Evolutionary conservation across 2,113 vertebrate species (phyloP), one percentile per base, ranked within the genome.

Genomic region (Leptocoma aspasia): DNA sequence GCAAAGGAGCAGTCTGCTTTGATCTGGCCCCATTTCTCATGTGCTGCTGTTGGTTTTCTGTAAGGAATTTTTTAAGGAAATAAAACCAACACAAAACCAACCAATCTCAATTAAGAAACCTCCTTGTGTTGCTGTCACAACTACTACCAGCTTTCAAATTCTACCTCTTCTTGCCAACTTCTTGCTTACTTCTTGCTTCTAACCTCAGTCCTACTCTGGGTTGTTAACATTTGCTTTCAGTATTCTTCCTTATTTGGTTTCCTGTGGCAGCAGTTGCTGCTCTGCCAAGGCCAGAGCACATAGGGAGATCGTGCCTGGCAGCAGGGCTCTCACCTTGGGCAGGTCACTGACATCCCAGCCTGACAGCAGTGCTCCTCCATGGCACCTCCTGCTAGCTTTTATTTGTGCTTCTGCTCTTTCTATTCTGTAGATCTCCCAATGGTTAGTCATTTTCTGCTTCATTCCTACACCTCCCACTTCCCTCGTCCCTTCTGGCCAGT

Each of bases 351-450:
- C 61, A 44, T 17, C 57, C 28, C 70, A 78, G 35, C 9, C 47
- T 54, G 71, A 53, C 37, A 11, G 4, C 8, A 12, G 5, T 10
- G 57, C 28, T 71, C 0, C 0, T 30, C 28, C n/a, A 4, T 30
- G 35, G 20, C 9, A 5, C 18, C 23, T 45, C 5, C 37, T 76
- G 13, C 24, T 68, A 2, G 10, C 10, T 59, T 57, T 64, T 4
- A 17, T 47, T 42, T 56, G 16, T 66, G 20, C 0, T 50, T 82
- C 80, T 41, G 11, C 12, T 60, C 9, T 45, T 68, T 54, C 35
- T 6, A 3, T 27, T 44, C 44, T 30, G 18, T 13, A 72, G 39
- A 4, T 82, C 31, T 75, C 44, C 39, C 16, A 11, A 0, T 15
- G 27, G 33, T 78, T 23, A 39, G 11, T 24, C 17, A n/a, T 28